phyloP scores from a whole-genome alignment of 2,113 vertebrate species.

The Ivindomyrus marchei region DNA sequence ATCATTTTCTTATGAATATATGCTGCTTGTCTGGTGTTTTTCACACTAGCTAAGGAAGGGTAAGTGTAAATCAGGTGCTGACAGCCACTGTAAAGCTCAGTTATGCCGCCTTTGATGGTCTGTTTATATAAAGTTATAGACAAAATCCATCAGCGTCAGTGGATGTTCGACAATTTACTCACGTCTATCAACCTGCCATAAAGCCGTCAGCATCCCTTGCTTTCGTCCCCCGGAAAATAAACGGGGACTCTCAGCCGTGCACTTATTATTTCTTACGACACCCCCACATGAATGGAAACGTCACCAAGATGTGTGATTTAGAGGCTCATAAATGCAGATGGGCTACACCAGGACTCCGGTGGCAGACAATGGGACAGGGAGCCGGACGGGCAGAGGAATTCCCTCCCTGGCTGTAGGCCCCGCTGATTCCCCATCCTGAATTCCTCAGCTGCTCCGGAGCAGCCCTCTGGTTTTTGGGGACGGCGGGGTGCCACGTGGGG shows the following conservation, averaged over 20 bases:
- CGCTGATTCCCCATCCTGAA: constrained; percentile 63
- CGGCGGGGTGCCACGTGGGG: constrained; percentile 58
- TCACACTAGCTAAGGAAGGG: background rate
- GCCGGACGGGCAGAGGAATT: constrained; percentile 62
- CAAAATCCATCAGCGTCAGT: background rate
- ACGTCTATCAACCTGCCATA: background rate
- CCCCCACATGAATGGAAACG: constrained; percentile 46
- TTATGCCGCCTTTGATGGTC: background rate
- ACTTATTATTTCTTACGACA: constrained; percentile 13
- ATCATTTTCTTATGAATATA: background rate
- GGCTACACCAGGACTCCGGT: constrained; percentile 57
- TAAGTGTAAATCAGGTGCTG: background rate
- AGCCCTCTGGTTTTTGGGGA: constrained; percentile 56
- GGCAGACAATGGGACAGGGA: constrained; percentile 55
- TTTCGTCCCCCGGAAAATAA: background rate
- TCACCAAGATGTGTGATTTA: constrained; percentile 52
- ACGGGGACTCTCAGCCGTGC: background rate
- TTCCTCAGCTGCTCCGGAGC: constrained; percentile 63
- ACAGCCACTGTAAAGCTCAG: background rate
- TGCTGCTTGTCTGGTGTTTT: background rate
- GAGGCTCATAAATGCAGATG: constrained; percentile 66
- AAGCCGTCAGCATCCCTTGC: background rate
- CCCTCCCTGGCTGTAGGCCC: constrained; percentile 66
- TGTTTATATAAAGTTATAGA: background rate
- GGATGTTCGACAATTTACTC: background rate